Conservation (phyloP, 2,113 vertebrate species). For the Agapornis roseicollis region DNA sequence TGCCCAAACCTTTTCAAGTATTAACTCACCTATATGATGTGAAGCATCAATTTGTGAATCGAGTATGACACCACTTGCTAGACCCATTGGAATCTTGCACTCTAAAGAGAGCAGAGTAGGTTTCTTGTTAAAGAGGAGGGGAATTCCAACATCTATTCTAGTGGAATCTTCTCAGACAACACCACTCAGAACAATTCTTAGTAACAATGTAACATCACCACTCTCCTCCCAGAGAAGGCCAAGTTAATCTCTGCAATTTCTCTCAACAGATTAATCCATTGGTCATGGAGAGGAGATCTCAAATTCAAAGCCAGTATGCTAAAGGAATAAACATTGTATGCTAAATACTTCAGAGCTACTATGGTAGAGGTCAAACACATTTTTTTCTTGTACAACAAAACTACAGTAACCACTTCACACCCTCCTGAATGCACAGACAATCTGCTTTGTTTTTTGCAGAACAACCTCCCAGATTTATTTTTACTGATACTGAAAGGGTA, state of each 20-base stretch:
- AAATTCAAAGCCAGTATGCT: not conserved
- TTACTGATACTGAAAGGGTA: not conserved
- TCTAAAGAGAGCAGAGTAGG: conserved; percentile 63
- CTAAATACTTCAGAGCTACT: not conserved
- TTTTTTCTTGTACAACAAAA: not conserved
- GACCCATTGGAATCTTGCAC: conserved; percentile 86
- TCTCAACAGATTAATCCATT: not conserved
- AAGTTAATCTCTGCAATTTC: not conserved
- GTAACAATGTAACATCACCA: not conserved
- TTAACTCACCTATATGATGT: conserved; percentile 74
- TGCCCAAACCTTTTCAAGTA: not conserved
- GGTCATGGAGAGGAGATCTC: not conserved
- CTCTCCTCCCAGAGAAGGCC: not conserved
- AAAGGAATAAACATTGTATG: not conserved
- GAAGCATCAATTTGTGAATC: conserved; percentile 84
- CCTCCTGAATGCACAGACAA: not conserved
- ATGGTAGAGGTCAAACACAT: not conserved
- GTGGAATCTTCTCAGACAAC: not conserved
- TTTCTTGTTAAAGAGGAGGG: not conserved
- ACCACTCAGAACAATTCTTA: not conserved
- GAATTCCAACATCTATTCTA: not conserved
- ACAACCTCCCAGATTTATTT: not conserved
- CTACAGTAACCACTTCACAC: not conserved
- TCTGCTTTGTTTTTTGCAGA: not conserved
- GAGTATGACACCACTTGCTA: conserved; percentile 79